Evolutionary conservation across 1,140 invertebrate species (phyloP).

Genomic region (Aphaenogaster ashmeadi): DNA sequence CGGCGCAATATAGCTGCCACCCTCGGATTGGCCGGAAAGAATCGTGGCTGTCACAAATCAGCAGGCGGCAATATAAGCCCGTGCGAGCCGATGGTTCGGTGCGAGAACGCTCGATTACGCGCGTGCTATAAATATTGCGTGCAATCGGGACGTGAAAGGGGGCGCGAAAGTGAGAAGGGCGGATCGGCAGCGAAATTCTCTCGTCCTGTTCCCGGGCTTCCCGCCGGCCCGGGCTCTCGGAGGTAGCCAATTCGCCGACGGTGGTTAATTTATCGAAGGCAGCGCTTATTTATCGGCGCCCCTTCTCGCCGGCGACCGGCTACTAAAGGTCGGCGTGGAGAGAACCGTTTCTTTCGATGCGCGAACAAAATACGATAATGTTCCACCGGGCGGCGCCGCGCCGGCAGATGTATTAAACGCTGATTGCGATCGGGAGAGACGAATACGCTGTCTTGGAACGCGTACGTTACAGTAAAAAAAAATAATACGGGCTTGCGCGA

Average conservation of each 20-base stretch:
- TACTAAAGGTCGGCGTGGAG: constrained; percentile 61
- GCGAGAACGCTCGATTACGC: constrained; percentile 76
- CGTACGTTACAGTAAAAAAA: neutral
- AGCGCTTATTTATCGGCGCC: constrained; percentile 73
- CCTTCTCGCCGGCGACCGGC: constrained; percentile 36
- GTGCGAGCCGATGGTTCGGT: constrained; percentile 55
- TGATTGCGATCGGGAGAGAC: constrained; percentile 57
- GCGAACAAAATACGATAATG: constrained; percentile 63
- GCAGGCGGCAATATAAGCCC: constrained; percentile 71
- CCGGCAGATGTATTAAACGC: constrained; percentile 57
- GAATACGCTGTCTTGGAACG: constrained; percentile 23
- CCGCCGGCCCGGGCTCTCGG: constrained; percentile 1
- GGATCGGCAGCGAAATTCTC: constrained; percentile 64
- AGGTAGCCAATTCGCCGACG: constrained; percentile 73
- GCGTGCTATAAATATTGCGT: constrained; percentile 77
- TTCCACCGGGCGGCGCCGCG: constrained; percentile 36
- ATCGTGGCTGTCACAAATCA: constrained; percentile 76
- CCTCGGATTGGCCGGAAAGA: constrained; percentile 66
- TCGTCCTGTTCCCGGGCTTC: constrained; percentile 40
- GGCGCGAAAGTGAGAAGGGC: constrained; percentile 73
- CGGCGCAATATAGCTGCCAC: constrained; percentile 63
- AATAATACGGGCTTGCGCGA: neutral
- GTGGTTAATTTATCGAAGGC: constrained; percentile 73
- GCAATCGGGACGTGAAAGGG: constrained; percentile 70
- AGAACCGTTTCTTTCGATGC: constrained; percentile 60